Evolutionary conservation across 2,888 invertebrate species (phyloP), one percentile per base, ranked within the genome.

Genomic region (Cenopis cana): DNA sequence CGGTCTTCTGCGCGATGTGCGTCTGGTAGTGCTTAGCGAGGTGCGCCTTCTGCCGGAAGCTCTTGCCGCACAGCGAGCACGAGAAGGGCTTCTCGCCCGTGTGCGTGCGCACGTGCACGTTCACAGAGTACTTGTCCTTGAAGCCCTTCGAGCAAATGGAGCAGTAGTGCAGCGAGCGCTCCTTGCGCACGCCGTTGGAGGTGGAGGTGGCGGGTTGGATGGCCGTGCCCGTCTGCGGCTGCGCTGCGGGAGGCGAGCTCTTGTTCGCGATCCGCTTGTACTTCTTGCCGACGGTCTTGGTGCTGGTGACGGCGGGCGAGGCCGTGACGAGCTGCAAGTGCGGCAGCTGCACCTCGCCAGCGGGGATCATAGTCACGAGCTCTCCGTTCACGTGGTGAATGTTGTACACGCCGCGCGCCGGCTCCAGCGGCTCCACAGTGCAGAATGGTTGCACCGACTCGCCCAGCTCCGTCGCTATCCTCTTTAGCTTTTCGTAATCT

Each of bases 1-100:
- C 95, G 81, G 94, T 96, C 88, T 97, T 97, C 88, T 97, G 97
- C 60, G 97, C 97, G 84, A 98, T 96, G 88, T 98, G 98, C 74
- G 98, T 98, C 93, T 98, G 98, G 85, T 98, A 97, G 90, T 98
- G 98, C 87, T 98, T 98, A 73, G 98, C 98, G 79, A 98, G 94
- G 82, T 98, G 98, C 0, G 98, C 98, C 85, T 98, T 98, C 88
- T 98, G 98, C 61, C 98, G 95, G 91, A 98, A 98, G 83, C 97
- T 97, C 88, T 98, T 98, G 75, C 98, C 98, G 87, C 99, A 99
- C 70, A 98, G 94, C 18, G 97, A 96, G 88, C 99, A 99, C 46
- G 97, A 95, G 89, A 99, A 99, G 0, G 99, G 99, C 85, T 99
- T 99, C 89, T 99, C 99, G 0, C 99, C 99, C 0, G 99, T 99